Evolutionary conservation across 2,113 vertebrate species (phyloP).

Genomic region (Tachuris rubrigastra): DNA sequence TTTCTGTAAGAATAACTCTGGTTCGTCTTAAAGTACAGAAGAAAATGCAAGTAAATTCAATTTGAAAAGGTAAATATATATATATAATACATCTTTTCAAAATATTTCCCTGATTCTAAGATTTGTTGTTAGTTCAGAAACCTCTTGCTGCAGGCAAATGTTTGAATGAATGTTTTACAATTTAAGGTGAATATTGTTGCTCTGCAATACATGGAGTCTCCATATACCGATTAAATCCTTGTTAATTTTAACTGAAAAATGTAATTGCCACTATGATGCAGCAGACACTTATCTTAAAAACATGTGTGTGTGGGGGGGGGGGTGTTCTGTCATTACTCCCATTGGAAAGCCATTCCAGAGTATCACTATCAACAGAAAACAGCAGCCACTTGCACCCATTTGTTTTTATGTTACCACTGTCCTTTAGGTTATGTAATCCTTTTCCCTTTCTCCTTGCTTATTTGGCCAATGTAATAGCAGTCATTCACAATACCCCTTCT

Average conservation of each 20-base stretch:
- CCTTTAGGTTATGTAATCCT: not conserved
- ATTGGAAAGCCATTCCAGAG: not conserved
- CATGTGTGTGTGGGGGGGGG: fast-evolving
- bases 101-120: not conserved
- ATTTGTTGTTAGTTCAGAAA: not conserved
- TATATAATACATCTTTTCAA: not conserved
- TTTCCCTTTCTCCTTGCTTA: not conserved
- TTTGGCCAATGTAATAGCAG: not conserved
- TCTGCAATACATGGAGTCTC: not conserved
- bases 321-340: not conserved
- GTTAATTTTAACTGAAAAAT: not conserved
- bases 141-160: not conserved
- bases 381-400: not conserved
- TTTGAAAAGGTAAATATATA: not conserved
- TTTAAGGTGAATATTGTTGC: not conserved
- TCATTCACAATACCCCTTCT: not conserved
- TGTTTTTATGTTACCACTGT: not conserved
- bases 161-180: not conserved
- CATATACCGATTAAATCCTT: not conserved
- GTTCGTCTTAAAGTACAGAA: not conserved
- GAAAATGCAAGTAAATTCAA: not conserved
- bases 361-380: not conserved
- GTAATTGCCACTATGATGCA: not conserved
- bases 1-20: not conserved
- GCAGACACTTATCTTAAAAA: not conserved